Evolutionary conservation across 1,140 invertebrate genomes (phyloP).

Genomic region (Pseudomyrmex concolor): DNA sequence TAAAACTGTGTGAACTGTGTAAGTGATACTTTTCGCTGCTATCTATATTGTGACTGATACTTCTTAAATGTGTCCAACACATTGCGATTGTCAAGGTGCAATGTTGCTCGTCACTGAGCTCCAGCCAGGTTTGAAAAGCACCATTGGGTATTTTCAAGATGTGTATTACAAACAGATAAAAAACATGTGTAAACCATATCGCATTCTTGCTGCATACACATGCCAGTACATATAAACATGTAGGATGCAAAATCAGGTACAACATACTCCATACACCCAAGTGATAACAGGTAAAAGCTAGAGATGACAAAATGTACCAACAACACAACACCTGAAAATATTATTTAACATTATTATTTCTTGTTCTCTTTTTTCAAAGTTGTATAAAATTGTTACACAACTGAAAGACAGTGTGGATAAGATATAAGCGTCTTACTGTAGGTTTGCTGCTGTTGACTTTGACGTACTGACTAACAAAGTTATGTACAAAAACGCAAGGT

Average conservation of each 20-base stretch:
- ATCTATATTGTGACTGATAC: slow-evolving; percentile 86
- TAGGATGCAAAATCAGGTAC: slow-evolving; percentile 79
- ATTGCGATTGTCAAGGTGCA: slow-evolving; percentile 82
- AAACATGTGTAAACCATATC: slow-evolving; percentile 79
- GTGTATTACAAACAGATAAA: slow-evolving; percentile 79
- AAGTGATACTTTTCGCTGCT: slow-evolving; percentile 65
- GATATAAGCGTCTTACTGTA: slow-evolving; percentile 54
- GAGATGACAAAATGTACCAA: slow-evolving; percentile 78
- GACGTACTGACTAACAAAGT: slow-evolving; percentile 78
- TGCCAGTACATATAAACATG: slow-evolving; percentile 79
- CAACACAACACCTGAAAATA: slow-evolving; percentile 77
- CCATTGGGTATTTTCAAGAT: slow-evolving; percentile 76
- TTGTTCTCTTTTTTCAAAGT: slow-evolving; percentile 44
- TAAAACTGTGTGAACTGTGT: slow-evolving; percentile 77
- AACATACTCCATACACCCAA: slow-evolving; percentile 77
- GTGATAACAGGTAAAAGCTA: slow-evolving; percentile 75
- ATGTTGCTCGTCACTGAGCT: slow-evolving; percentile 77
- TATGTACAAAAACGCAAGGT: slow-evolving; percentile 82
- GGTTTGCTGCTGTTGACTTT: slow-evolving; percentile 66
- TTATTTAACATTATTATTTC: slow-evolving; percentile 21
- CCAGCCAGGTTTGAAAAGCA: slow-evolving; percentile 72
- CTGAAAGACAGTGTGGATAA: neutral
- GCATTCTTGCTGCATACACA: slow-evolving; percentile 74
- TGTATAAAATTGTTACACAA: neutral
- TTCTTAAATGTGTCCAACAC: slow-evolving; percentile 86